Base-by-base conservation (phyloP, 2,113 vertebrate genomes). In the Rhea americana region DNA sequence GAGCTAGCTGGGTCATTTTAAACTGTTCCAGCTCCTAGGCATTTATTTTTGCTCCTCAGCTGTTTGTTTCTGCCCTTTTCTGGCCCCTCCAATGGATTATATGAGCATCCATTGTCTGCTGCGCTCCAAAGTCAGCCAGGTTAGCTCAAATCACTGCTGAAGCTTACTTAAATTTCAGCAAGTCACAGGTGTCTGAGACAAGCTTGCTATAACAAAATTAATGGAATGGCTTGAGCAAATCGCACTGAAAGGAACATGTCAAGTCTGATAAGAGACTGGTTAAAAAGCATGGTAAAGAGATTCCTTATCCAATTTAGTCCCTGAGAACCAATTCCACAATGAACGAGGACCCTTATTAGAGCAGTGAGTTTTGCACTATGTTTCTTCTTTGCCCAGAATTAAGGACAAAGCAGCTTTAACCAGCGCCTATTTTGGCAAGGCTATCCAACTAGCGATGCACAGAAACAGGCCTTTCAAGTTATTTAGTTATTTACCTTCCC, bases 11-110 rank as follows among this genome's bases (percentile, higher is more conserved):
- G 90, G 83, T 84, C 83, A 86, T 95, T 93, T 76, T n/a, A 78
- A 93, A 90, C 87, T 58, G 73, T 56, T 84, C 81, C 53, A 3
- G 58, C 92, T 93, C 77, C 37, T 12, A 78, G 86, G 93, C 81
- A 95, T 96, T 96, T 95, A 96, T 86, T 96, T 95, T 92, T 90
- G 86, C 81, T 90, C 89, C 77, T 94, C 81, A 58, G 88, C 81
- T 84, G 39, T 91, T 93, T 93, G 88, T 63, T 61, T 91, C 58
- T 92, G 92, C 89, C 91, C 92, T 86, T 94, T 82, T n/a, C 77
- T 96, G 81, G 86, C 70, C 86, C 77, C 53, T 76, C 77, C 22
- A 3, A 84, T 2, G 91, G 89, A 90, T 92, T 79, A 90, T 63
- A 72, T 19, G 93, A 90, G 92, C 92, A 93, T 68, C 81, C 83